These are phyloP conservation scores for Peromyscus californicus DNA, from an alignment of 2,113 vertebrate genomes.

Conservation along the genomic window DNA sequence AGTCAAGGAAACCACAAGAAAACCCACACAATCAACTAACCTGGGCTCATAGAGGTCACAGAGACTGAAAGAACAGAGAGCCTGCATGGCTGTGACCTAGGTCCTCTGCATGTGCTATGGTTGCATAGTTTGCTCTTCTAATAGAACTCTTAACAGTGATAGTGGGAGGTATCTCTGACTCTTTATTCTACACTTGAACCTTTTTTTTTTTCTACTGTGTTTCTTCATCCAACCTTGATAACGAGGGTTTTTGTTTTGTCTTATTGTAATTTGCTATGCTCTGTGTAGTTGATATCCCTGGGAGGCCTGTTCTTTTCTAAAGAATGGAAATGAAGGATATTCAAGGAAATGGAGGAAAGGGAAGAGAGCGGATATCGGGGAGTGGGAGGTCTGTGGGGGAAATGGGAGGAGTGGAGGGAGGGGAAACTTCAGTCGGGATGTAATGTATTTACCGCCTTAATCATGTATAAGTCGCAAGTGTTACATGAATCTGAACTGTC, in stretches of 20 bases:
- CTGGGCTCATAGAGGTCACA: neutral
- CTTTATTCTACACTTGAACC: too few relatives aligned
- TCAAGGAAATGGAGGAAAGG: neutral
- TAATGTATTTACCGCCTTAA: neutral
- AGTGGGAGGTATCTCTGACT: neutral
- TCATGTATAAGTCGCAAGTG: neutral
- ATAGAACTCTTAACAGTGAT: neutral
- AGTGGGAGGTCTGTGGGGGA: neutral
- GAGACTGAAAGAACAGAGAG: neutral
- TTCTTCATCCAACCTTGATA: neutral
- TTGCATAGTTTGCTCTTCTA: neutral
- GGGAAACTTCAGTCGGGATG: neutral
- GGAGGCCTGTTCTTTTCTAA: neutral
- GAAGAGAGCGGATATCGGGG: neutral
- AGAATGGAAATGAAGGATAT: neutral
- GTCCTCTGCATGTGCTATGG: neutral
- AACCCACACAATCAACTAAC: neutral
- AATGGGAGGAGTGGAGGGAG: neutral
- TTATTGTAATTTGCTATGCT: neutral
- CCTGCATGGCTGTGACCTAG: too few relatives aligned
- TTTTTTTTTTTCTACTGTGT: neutral
- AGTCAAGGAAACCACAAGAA: neutral
- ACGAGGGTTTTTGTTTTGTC: neutral
- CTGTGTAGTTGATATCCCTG: neutral
- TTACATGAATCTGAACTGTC: neutral